Evolutionary conservation across 2,797 vertebrate genomes (phyloP).

Genomic region (Perodicticus potto): DNA sequence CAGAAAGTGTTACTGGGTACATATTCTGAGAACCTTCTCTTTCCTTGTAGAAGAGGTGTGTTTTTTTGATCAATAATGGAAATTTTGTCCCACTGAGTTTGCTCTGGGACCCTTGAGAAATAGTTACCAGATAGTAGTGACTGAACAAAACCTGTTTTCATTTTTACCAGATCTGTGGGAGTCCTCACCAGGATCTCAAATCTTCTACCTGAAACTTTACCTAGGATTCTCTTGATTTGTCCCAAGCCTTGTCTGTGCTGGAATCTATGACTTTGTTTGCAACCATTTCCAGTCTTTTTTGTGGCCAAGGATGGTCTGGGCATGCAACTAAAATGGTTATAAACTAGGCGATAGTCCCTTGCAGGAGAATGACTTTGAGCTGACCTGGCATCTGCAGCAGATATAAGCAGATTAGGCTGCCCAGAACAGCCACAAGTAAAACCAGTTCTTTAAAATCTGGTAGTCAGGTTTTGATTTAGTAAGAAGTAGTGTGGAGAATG

Average conservation of each 20-base stretch:
- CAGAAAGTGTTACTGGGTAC: neutral
- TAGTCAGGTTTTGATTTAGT: neutral
- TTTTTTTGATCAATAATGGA: conserved; percentile 23
- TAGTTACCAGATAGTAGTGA: neutral
- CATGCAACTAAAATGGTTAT: neutral
- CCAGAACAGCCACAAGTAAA: neutral
- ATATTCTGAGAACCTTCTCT: neutral
- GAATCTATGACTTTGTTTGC: neutral
- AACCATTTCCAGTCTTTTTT: neutral
- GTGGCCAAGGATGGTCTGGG: neutral
- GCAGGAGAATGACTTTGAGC: neutral
- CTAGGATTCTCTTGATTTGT: conserved; percentile 14
- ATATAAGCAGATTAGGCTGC: neutral
- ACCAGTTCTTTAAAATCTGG: neutral
- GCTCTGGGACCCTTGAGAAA: conserved; percentile 3
- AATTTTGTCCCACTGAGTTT: neutral
- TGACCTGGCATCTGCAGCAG: neutral
- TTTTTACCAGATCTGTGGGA: neutral
- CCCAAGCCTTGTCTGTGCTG: conserved; percentile 12
- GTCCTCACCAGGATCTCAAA: neutral
- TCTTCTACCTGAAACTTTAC: conserved; percentile 44
- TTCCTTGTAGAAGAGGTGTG: neutral
- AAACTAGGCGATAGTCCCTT: neutral
- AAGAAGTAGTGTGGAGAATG: neutral
- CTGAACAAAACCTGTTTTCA: conserved; percentile 18